A percentile compares a stretch with the other conserved stretches of the same genome.
These are phyloP conservation scores for Eulemur mongoz DNA, from an alignment of 2,797 vertebrate genomes.

Conservation along the genomic window DNA sequence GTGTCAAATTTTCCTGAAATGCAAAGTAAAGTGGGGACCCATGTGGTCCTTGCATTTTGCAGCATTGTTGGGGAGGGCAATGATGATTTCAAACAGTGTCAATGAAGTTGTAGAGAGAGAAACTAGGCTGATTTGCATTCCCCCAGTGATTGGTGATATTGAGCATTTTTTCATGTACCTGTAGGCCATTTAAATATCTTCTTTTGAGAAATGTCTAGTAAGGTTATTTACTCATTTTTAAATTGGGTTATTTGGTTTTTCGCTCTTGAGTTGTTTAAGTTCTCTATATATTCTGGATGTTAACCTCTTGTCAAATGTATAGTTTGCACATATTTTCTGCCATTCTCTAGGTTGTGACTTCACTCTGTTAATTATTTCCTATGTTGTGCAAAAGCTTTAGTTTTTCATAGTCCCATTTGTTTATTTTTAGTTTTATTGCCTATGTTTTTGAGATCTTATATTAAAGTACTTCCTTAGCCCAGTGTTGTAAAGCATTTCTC, in stretches of 20 bases:
- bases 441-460: background rate
- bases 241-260: background rate
- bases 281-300: background rate
- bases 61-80: background rate
- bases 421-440: background rate
- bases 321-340: background rate
- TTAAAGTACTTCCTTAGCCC: background rate
- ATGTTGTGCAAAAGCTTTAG: background rate
- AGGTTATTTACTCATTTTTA: background rate
- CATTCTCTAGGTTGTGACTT: background rate
- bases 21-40: background rate
- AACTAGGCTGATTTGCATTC: background rate
- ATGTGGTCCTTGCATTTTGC: background rate
- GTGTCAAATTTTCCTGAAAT: background rate
- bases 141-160: background rate
- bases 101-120: background rate
- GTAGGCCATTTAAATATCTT: background rate
- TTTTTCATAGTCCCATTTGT: background rate
- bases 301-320: background rate
- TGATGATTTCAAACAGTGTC: background rate
- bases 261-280: background rate
- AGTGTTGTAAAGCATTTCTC: background rate
- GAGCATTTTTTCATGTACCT: background rate
- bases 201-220: background rate
- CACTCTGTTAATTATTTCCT: background rate